Conservation (phyloP, 2,888 invertebrate species). For the Drosophila neonasuta region DNA sequence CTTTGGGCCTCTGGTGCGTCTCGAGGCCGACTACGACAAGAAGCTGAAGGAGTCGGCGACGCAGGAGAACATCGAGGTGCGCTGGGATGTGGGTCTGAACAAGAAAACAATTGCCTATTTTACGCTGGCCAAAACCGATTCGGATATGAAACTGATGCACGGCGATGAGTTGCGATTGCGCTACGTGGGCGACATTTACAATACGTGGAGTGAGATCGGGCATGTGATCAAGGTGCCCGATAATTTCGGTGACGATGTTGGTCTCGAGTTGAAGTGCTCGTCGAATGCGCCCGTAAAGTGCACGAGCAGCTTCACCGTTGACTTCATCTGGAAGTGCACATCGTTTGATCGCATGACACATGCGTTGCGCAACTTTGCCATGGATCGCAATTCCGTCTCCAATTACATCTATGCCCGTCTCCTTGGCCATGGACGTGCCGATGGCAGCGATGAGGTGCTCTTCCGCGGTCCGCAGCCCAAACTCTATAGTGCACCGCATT, state of each 20-base stretch:
- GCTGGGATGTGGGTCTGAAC: constrained; percentile 99
- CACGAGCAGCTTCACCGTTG: constrained; percentile 97
- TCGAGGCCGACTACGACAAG: constrained; percentile 99
- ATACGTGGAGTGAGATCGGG: constrained; percentile 98
- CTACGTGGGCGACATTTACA: constrained; percentile 95
- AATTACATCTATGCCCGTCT: constrained; percentile 98
- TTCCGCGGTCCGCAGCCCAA: constrained; percentile 95
- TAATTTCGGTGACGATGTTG: constrained; percentile 98
- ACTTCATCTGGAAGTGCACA: constrained; percentile 99
- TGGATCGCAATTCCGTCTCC: constrained; percentile 97
- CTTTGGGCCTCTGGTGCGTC: constrained; percentile 96
- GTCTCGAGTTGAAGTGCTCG: constrained; percentile 96
- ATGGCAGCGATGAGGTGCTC: constrained; percentile 95
- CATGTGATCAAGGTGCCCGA: constrained; percentile 98
- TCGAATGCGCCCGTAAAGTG: constrained; percentile 96
- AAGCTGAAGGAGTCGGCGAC: constrained; percentile 98
- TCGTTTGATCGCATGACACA: constrained; percentile 99
- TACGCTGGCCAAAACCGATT: constrained; percentile 97
- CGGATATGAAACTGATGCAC: constrained; percentile 99
- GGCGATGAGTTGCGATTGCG: constrained; percentile 97
- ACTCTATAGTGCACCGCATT: constrained; percentile 97
- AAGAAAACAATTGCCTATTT: constrained; percentile 99
- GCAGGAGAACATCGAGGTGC: constrained; percentile 98
- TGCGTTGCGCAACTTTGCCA: constrained; percentile 96
- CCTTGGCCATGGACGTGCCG: constrained; percentile 96